Conservation (phyloP, 2,888 invertebrate genomes). For the Oligia fasciuncula region DNA sequence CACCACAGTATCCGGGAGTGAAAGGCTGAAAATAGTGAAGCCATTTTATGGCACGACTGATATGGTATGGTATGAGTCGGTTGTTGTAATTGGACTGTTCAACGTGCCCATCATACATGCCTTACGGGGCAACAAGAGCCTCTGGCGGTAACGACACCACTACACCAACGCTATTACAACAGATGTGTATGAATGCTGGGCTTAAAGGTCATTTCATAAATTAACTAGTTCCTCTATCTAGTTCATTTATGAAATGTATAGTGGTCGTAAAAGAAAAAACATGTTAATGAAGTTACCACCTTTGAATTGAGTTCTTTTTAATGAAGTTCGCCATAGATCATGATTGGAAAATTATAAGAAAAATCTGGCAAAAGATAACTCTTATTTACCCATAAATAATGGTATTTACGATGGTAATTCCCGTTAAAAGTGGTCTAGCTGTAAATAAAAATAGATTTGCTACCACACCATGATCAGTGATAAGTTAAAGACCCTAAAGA, state of each 20-base stretch:
- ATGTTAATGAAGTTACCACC: neutral
- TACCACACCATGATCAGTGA: neutral
- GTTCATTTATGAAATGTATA: too few relatives aligned
- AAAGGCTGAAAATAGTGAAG: conserved; percentile 27
- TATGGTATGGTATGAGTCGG: conserved; percentile 10
- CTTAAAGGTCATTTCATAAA: too few relatives aligned
- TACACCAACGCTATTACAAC: conserved; percentile 26
- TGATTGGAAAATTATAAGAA: neutral
- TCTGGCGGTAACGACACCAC: conserved; percentile 43
- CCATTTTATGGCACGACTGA: conserved; percentile 3
- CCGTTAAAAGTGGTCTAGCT: neutral
- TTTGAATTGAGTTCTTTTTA: neutral
- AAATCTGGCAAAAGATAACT: neutral
- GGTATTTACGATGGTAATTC: neutral
- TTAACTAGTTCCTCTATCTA: too few relatives aligned
- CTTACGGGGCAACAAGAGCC: conserved; percentile 42
- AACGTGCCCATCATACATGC: conserved; percentile 20
- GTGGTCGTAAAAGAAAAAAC: neutral
- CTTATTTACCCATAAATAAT: neutral
- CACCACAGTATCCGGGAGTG: conserved; percentile 2
- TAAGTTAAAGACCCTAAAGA: neutral
- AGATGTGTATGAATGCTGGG: neutral
- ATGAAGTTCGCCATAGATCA: neutral
- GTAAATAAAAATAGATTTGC: too few relatives aligned
- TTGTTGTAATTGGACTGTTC: conserved; percentile 31